phyloP scores from a whole-genome alignment of 2,113 vertebrate species.

The Rhabdornis inornatus region DNA sequence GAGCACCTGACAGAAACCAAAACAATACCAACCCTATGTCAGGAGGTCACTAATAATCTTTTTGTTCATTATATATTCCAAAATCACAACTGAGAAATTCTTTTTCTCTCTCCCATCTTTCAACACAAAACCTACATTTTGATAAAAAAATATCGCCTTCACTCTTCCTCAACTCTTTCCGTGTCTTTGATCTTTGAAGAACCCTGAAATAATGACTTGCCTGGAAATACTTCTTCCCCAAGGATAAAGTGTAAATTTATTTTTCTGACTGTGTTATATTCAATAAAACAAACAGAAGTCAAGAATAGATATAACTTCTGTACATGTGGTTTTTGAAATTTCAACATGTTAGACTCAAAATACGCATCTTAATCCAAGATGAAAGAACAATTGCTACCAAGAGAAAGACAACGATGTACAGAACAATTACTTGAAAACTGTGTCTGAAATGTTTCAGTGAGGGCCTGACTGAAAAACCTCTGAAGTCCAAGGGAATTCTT shows the following conservation, averaged over 20 bases:
- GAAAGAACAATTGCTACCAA: not conserved
- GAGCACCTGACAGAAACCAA: not conserved
- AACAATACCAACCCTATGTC: not conserved
- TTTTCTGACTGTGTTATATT: not conserved
- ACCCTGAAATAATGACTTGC: conserved; percentile 41
- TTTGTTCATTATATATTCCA: not conserved
- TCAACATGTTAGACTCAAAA: conserved; percentile 22
- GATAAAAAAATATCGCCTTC: not conserved
- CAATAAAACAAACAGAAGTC: not conserved
- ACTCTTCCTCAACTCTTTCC: not conserved
- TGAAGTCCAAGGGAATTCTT: not conserved
- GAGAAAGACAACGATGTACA: not conserved
- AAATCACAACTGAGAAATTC: not conserved
- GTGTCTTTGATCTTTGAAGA: conserved; percentile 34
- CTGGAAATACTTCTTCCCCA: conserved; percentile 39
- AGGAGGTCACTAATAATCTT: not conserved
- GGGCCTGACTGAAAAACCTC: not conserved
- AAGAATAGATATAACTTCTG: not conserved
- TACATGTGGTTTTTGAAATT: not conserved
- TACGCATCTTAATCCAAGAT: conserved; percentile 39
- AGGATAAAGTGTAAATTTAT: conserved; percentile 21
- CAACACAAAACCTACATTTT: not conserved
- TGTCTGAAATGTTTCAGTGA: not conserved
- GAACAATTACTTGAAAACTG: not conserved
- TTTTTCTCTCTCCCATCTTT: not conserved